A percentile compares a stretch with the other conserved stretches of the same genome.
Evolutionary conservation across 1,140 invertebrate genomes (phyloP).

Genomic region (Polyergus mexicanus): DNA sequence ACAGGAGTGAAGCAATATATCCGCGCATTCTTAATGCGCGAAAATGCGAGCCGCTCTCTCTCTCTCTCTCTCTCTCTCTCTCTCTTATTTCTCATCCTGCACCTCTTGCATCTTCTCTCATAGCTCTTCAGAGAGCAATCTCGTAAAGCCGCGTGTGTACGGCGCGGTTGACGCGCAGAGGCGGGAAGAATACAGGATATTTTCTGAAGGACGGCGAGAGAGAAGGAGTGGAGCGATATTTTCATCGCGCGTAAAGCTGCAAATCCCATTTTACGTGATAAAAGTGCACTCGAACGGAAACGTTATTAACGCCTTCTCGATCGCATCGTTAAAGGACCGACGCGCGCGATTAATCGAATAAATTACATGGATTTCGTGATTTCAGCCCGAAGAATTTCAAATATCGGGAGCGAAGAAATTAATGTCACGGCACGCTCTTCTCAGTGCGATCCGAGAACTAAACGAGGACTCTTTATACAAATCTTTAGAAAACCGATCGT

Average conservation of each 20-base stretch:
- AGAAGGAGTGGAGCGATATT: conserved; percentile 15
- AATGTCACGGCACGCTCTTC: conserved; percentile 1
- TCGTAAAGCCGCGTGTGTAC: conserved; percentile 37
- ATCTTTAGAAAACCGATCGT: conserved; percentile 31
- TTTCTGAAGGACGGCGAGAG: conserved; percentile 16
- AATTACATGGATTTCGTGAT: conserved; percentile 52
- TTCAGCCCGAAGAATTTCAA: conserved; percentile 38
- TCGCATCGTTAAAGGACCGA: conserved; percentile 45
- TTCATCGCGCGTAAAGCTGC: conserved; percentile 57
- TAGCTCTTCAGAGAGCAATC: conserved; percentile 47
- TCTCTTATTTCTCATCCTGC: conserved; percentile 32
- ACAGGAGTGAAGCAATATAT: conserved; percentile 46
- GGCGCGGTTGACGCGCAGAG: not conserved
- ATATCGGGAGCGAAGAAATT: conserved; percentile 36
- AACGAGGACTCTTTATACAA: conserved; percentile 17
- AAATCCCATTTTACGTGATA: conserved; percentile 45
- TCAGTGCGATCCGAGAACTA: not conserved
- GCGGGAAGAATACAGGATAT: conserved; percentile 43
- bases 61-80: too few species aligned
- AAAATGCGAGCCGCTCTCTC: conserved; percentile 61
- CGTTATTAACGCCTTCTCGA: conserved; percentile 58
- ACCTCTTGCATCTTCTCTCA: not conserved
- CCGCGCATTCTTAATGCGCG: conserved; percentile 46
- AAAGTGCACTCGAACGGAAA: conserved; percentile 58
- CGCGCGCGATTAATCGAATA: conserved; percentile 57